Conservation (phyloP, 2,888 invertebrate species). For the Caenorhabditis sp. region DNA sequence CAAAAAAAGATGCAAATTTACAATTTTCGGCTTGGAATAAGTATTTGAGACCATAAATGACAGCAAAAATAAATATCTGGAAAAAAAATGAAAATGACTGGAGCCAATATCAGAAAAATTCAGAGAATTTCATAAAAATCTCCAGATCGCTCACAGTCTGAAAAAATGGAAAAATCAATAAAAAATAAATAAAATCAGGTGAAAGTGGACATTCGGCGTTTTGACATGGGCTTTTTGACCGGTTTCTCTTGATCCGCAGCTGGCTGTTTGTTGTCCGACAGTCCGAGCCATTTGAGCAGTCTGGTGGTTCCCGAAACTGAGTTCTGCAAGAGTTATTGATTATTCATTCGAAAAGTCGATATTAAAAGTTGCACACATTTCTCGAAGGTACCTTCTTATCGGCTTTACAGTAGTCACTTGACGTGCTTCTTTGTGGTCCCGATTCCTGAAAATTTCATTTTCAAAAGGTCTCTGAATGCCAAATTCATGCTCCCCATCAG, state of each 20-base stretch:
- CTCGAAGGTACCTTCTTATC: slow-evolving; percentile 51
- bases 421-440: slow-evolving; percentile 69
- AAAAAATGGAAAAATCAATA: neutral
- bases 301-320: slow-evolving; percentile 62
- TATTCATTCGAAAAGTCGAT: neutral
- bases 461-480: no score
- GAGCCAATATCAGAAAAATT: no score
- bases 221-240: slow-evolving; percentile 62
- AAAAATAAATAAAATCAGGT: slow-evolving; percentile 30
- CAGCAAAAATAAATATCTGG: no score
- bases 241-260: slow-evolving; percentile 37
- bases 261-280: slow-evolving; percentile 64
- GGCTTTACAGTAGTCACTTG: slow-evolving; percentile 66
- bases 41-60: no score
- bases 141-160: neutral
- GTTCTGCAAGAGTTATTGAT: slow-evolving; percentile 17
- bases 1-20: neutral
- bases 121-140: slow-evolving; percentile 6
- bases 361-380: neutral
- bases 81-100: no score
- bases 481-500: no score
- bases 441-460: slow-evolving; percentile 63
- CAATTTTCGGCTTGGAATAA: no score
- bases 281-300: slow-evolving; percentile 73
- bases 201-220: slow-evolving; percentile 74